A percentile compares a stretch with the other conserved stretches of the same genome.
phyloP scores from a whole-genome alignment of 2,888 invertebrate species.

The Mythimna ferrago region DNA sequence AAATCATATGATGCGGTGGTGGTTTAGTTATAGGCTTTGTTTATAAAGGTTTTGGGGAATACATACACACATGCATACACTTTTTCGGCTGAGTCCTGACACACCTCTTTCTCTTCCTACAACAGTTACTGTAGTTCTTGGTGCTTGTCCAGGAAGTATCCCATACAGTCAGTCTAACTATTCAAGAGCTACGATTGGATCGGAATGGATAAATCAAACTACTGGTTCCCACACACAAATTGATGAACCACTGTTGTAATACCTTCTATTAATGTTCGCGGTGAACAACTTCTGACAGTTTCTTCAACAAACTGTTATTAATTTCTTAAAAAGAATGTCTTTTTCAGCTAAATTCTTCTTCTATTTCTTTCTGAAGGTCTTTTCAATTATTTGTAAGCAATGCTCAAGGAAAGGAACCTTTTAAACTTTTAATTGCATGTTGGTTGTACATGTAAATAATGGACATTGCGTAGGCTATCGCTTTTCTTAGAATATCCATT shows the following conservation, averaged over 20 bases:
- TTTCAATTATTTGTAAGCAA: slow-evolving; percentile 65
- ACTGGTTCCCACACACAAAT: slow-evolving; percentile 34
- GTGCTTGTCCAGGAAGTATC: slow-evolving; percentile 19
- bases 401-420: slow-evolving; percentile 82
- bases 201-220: slow-evolving; percentile 23
- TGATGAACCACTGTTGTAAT: slow-evolving; percentile 53
- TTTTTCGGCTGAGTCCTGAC: slow-evolving; percentile 61
- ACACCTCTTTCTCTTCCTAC: slow-evolving; percentile 65
- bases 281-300: slow-evolving; percentile 40
- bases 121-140: slow-evolving; percentile 60
- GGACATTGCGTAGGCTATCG: slow-evolving; percentile 71
- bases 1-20: slow-evolving; percentile 52
- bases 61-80: slow-evolving; percentile 62
- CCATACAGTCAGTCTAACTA: slow-evolving; percentile 25
- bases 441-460: slow-evolving; percentile 70
- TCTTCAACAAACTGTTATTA: slow-evolving; percentile 27
- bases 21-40: slow-evolving; percentile 55
- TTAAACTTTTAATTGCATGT: slow-evolving; percentile 88
- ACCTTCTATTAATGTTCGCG: slow-evolving; percentile 28
- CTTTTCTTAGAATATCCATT: slow-evolving; percentile 81
- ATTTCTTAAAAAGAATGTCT: slow-evolving; percentile 19
- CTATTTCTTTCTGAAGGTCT: slow-evolving; percentile 37
- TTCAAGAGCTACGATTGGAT: slow-evolving; percentile 38
- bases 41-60: slow-evolving; percentile 58
- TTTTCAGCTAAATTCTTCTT: slow-evolving; percentile 36